phyloP scores from a whole-genome alignment of 1,140 invertebrate species.

The Ruditapes philippinarum region DNA sequence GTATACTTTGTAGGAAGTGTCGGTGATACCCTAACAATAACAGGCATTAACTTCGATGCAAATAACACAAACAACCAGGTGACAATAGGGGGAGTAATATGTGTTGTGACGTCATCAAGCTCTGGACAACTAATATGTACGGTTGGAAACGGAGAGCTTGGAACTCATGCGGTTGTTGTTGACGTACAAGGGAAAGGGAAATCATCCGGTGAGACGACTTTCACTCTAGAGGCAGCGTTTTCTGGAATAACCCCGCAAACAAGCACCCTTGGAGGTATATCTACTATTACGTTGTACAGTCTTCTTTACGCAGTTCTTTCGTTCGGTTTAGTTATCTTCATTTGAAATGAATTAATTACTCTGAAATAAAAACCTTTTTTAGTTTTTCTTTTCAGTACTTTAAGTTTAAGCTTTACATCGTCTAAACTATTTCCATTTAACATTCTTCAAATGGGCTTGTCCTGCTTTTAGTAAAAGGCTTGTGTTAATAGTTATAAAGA shows the following conservation, averaged over 20 bases:
- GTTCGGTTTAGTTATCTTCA: too few relatives aligned
- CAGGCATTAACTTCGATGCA: background rate
- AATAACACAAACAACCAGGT: background rate
- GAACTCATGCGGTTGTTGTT: background rate
- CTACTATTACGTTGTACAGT: too few relatives aligned
- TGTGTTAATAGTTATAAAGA: too few relatives aligned
- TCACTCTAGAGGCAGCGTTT: background rate
- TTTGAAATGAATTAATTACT: too few relatives aligned
- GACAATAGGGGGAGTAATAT: conserved; percentile 40
- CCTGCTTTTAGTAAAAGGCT: too few relatives aligned
- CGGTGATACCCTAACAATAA: background rate
- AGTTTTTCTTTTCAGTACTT: too few relatives aligned
- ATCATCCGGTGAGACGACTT: background rate
- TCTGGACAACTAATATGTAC: conserved; percentile 61
- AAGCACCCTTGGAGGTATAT: background rate
- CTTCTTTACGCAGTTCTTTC: background rate
- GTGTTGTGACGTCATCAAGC: conserved; percentile 55
- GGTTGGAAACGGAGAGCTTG: conserved; percentile 31
- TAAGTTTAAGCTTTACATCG: too few relatives aligned
- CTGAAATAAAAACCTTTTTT: too few relatives aligned
- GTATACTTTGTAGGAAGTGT: background rate
- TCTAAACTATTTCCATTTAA: too few relatives aligned
- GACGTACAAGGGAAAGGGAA: background rate
- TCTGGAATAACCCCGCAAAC: background rate
- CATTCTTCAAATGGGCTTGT: too few relatives aligned